Conservation (phyloP, 2,888 invertebrate species). For the Blera fallax region DNA sequence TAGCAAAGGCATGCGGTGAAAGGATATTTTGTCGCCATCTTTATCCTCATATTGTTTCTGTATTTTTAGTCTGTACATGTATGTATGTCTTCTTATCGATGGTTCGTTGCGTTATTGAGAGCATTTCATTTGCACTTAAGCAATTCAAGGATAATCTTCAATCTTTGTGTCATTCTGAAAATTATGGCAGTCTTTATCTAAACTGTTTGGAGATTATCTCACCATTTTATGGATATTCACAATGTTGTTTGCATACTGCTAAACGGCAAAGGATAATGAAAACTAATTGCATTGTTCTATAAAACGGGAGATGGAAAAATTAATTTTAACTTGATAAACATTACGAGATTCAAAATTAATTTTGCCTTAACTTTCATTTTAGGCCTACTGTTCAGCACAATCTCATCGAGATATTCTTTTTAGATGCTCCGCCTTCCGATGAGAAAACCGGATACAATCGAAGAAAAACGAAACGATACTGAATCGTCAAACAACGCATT, state of each 20-base stretch:
- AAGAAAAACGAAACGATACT: constrained; percentile 10
- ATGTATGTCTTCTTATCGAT: constrained; percentile 39
- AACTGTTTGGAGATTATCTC: neutral
- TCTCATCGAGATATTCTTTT: constrained; percentile 28
- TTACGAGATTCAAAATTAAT: no score
- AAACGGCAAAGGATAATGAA: neutral
- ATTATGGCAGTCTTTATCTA: neutral
- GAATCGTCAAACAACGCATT: constrained; percentile 13
- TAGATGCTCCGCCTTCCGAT: constrained; percentile 14
- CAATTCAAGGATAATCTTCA: constrained; percentile 58
- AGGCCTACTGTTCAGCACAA: constrained; percentile 38
- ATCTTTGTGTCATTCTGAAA: neutral
- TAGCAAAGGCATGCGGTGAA: neutral
- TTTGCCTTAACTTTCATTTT: neutral
- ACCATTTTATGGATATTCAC: neutral
- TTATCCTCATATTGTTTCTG: constrained; percentile 43
- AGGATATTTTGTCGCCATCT: constrained; percentile 20
- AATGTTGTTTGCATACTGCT: neutral
- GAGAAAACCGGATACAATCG: constrained; percentile 22
- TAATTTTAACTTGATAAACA: neutral
- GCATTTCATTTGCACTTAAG: constrained; percentile 41
- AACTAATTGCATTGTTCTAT: neutral
- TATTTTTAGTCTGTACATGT: constrained; percentile 4
- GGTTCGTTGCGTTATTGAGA: constrained; percentile 62
- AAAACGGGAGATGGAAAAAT: neutral